Base-by-base conservation (phyloP, 2,888 invertebrate species). In the Cactoblastis cactorum region DNA sequence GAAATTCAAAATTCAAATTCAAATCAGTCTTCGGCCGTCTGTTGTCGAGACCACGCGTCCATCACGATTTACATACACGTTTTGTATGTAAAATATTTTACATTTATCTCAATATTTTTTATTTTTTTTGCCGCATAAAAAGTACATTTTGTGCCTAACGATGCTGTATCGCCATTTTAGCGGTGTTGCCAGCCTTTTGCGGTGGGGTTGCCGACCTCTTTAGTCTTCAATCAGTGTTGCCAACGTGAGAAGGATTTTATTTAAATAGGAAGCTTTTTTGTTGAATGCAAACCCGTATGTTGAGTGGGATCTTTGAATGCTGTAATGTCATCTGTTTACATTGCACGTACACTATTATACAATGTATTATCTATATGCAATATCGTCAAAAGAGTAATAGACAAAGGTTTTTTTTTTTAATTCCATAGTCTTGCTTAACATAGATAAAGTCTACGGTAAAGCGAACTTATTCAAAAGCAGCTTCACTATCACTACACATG, bases 1-100 rank as follows among this genome's bases (percentile, higher is more conserved):
- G 65, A 67, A 74, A 79, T 83, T 77, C 85, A 77, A 81, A 84
- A 88, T 88, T 87, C 86, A 81, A 84, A 88, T 88, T 87, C 86
- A 88, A 88, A 87, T 87, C 86, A 84, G 80, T 85, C 80, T 74
- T 63, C 67, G 71, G 75, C 71, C 71, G 77, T 77, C 71, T 61
- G 61, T 73, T 67, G 77, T 65, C 70, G 68, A 64, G 68, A 58
- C 71, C 77, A 71, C 72, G 71, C 71, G 77, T 74, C 78, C 65
- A 71, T 74, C 76, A 71, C 53, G 58, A 87, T 88, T 85, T 83
- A 82, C 87, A 86, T 87, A 75, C 81, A 70, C 66, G 75, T 73
- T 71, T 73, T 75, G 76, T 77, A 80, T 80, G 79, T 77, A 72
- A 76, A 76, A 67, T 62, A 55, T 53, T 61, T 59, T 67, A 71